Conservation (phyloP, 64 coral and sea anemone species). For the Stichodactyla helianthus region DNA sequence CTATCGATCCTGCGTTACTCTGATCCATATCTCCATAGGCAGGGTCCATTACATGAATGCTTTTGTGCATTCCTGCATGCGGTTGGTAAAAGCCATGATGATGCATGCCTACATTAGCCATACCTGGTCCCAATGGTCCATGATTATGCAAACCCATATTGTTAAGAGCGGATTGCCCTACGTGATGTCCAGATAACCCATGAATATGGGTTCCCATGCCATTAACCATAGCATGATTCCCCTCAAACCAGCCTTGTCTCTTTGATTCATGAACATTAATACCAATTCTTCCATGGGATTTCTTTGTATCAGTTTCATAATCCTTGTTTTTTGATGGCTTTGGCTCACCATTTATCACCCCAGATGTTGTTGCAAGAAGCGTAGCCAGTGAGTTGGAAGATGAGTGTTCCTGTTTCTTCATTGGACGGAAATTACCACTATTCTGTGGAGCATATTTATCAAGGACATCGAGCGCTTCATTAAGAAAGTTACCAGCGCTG, state of each 20-base stretch:
- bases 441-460: not conserved
- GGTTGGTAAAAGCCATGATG: not conserved
- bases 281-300: not conserved
- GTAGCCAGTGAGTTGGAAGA: not conserved
- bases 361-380: constrained; percentile 7
- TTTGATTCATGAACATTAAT: not conserved
- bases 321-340: not conserved
- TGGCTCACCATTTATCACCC: not conserved
- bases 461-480: constrained; percentile 7
- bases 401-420: not conserved
- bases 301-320: not conserved
- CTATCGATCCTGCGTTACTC: not conserved
- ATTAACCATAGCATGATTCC: not conserved
- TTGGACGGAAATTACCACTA: not conserved
- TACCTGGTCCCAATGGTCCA: not conserved
- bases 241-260: not conserved
- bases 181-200: not conserved
- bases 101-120: not conserved
- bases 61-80: not conserved
- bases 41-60: constrained; percentile 30
- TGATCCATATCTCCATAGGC: not conserved
- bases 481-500: constrained; percentile 15
- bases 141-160: not conserved
- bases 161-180: not conserved
- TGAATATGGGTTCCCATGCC: not conserved